These are phyloP conservation scores for Hymenochirus boettgeri DNA, from an alignment of 2,113 vertebrate species.

Conservation along the genomic window DNA sequence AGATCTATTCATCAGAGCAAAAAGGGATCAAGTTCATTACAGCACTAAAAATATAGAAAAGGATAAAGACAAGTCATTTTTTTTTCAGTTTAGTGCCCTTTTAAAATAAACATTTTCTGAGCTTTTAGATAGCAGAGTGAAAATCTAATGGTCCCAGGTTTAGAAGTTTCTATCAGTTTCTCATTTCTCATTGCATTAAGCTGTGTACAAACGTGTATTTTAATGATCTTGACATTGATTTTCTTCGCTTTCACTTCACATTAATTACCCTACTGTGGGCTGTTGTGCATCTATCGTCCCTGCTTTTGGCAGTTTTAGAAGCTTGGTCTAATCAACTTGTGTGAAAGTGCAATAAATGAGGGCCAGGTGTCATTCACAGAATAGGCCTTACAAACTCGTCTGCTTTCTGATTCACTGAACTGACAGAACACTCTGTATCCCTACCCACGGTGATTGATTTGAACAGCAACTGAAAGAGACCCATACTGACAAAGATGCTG, in stretches of 20 bases:
- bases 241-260: slow-evolving; percentile 9
- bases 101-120: no score
- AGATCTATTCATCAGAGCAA: no score
- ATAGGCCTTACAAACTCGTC: slow-evolving; percentile 4
- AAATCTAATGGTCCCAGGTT: slow-evolving; percentile 13
- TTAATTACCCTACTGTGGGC: slow-evolving; percentile 13
- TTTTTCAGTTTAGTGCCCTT: no score
- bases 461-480: slow-evolving; percentile 9
- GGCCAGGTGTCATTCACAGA: slow-evolving; percentile 7
- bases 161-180: slow-evolving; percentile 15
- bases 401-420: slow-evolving; percentile 7
- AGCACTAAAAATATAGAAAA: no score
- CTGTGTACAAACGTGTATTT: slow-evolving; percentile 22
- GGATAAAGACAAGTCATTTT: no score
- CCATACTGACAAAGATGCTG: slow-evolving; percentile 15
- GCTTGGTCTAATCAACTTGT: slow-evolving; percentile 13
- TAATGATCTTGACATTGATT: slow-evolving; percentile 15
- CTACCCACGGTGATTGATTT: slow-evolving; percentile 27
- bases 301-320: slow-evolving; percentile 2
- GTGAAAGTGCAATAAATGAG: slow-evolving; percentile 6
- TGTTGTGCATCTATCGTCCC: background rate
- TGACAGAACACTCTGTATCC: slow-evolving; percentile 13
- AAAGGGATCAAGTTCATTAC: no score
- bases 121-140: no score
- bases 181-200: background rate